phyloP scores from a whole-genome alignment of 1,140 invertebrate species.

The Panagrolaimus sp. region DNA sequence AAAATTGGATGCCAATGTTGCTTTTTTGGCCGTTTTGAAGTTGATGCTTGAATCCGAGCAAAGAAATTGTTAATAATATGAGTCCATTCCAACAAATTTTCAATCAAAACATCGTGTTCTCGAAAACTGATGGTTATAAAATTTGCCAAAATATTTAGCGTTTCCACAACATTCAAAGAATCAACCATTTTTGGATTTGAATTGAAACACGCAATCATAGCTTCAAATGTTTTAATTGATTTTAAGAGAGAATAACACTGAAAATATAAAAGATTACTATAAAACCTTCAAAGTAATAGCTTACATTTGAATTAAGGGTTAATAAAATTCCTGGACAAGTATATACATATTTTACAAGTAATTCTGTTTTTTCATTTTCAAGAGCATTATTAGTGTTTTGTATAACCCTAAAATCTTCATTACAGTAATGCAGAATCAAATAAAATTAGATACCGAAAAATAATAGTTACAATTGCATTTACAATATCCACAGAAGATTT shows the following conservation, averaged over 20 bases:
- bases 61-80: background rate
- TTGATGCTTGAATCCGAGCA: background rate
- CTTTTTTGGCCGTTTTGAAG: background rate
- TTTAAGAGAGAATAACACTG: background rate
- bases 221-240: background rate
- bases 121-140: background rate
- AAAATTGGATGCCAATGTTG: slow-evolving; percentile 73
- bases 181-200: background rate
- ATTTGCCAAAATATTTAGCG: background rate
- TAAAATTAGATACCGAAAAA: background rate
- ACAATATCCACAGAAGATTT: background rate
- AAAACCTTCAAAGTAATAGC: no score
- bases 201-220: background rate
- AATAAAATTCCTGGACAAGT: background rate
- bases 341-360: background rate
- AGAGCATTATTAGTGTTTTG: background rate
- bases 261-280: no score
- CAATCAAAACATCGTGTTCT: background rate
- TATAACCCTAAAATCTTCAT: background rate
- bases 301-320: background rate
- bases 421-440: background rate
- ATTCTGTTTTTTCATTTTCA: background rate
- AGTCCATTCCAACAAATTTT: background rate
- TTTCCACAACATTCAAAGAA: background rate
- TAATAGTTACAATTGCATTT: slow-evolving; percentile 2